Base-by-base conservation (phyloP, 2,797 vertebrate genomes). In the Dryobates pubescens region DNA sequence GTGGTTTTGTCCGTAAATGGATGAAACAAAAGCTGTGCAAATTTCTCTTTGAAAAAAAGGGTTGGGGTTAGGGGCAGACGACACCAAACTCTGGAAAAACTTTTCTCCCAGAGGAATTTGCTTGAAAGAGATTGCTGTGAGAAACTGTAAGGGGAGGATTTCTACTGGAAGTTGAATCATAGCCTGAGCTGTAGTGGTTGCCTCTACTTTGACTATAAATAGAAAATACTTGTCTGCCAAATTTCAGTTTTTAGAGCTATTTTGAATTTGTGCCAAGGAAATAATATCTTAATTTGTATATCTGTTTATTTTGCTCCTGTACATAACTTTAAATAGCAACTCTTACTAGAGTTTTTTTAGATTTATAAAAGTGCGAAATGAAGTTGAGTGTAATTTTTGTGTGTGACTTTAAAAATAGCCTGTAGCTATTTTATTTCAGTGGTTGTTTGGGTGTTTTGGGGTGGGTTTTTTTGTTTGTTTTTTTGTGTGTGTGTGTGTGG, bases 281-380 rank as follows among this genome's bases (percentile, higher is more conserved):
- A 93, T 92, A 93, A 84, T 94, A 82, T 88, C 86, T 93, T 95
- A 94, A 94, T 95, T 93, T 95, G 74, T 92, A 23, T 94, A 94
- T 95, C 90, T 96, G 47, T 85, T 96, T 93, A 67, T 91, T 93
- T 94, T 90, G 62, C 67, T 84, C 68, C 64, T 77, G 30, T 56
- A 56, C 69, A n/a, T 91, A 78, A 82, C 82, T 93, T 84, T 68
- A 92, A 93, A 72, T 71, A 75, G 69, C 78, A 91, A 74, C 32
- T 80, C 61, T 49, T 73, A 82, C 0, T 75, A 79, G 29, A 64
- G 77, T 62, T 63, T 43, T 83, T 86, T 78, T 62, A 76, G 58
- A 79, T 82, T 83, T 88, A 49, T 19, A 32, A 38, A 89, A 93
- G 23, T 59, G 32, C 61, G 86, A 82, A 82, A 89, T 74, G 15